Base-by-base conservation (phyloP, 2,888 invertebrate genomes). In the Lepidonotus clava region DNA sequence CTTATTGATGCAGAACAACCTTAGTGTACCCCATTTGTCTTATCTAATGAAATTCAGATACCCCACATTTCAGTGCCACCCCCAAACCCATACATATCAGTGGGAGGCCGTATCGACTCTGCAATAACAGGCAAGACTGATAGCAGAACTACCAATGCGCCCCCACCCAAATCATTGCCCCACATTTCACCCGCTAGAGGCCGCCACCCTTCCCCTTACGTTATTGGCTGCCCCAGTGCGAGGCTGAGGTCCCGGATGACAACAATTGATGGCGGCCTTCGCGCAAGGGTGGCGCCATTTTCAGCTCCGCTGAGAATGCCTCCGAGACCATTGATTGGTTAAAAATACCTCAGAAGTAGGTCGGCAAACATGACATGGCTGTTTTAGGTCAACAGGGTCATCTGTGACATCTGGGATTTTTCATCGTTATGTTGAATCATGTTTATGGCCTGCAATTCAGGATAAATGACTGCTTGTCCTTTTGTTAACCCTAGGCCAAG, bases 211-310 rank as follows among this genome's bases (percentile, higher is more conserved):
- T 24, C 61, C 61, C 28, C 24, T 61, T 32, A 28, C 61, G 28
- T 61, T 18, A 61, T 61, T 61, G 61, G 61, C 61, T 61, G 61
- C 21, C 28, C 61, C 61, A 61, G 61, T 28, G 61, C 14, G 61
- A 61, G 61, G 61, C 61, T 24, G 46, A 24, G 32, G 61, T 61
- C 4, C 61, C 28, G 24, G 61, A 61, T 61, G 61, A 61, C 61
- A 61, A 28, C n/a, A 4, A 61, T 61, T 28, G 61, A 28, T 61
- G 61, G 61, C 24, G 61, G 1, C 21, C 28, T 4, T 32, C 24
- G 28, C 14, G 61, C 61, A 61, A 24, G 61, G 24, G 32, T 14
- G 28, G 28, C 4, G 61, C 61, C 61, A 61, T 61, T 61, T 61
- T 61, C 61, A 61, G 61, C 1, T 32, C 5, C 28, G 28, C 28